Evolutionary conservation across 1,140 invertebrate species (phyloP).

Genomic region (Cylas formicarius): DNA sequence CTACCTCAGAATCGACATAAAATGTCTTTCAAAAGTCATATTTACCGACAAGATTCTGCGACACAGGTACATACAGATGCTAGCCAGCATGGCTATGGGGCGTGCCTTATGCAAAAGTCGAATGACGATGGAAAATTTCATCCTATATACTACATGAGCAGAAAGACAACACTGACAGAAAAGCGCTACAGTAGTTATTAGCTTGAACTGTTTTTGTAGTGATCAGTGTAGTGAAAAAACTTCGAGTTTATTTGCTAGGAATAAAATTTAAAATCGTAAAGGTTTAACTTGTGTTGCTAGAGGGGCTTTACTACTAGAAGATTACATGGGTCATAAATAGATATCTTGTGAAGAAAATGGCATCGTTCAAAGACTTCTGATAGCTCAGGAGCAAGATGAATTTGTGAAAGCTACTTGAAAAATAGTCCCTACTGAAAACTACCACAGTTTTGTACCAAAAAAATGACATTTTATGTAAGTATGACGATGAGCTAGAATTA

Average conservation of each 20-base stretch:
- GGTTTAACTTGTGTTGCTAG: constrained; percentile 34
- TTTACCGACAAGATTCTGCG: constrained; percentile 17
- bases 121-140: constrained; percentile 39
- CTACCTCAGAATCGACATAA: neutral
- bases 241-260: constrained; percentile 45
- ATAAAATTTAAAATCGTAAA: constrained; percentile 44
- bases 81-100: constrained; percentile 30
- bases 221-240: constrained; percentile 45
- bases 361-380: constrained; percentile 9
- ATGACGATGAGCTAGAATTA: constrained; percentile 17
- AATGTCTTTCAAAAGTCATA: too few relatives aligned
- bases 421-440: constrained; percentile 20
- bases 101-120: constrained; percentile 33
- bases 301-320: constrained; percentile 37
- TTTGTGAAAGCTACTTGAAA: constrained; percentile 20
- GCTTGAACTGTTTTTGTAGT: constrained; percentile 46
- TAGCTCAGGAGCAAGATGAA: constrained; percentile 24
- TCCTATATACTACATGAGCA: constrained; percentile 41
- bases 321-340: constrained; percentile 36
- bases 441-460: constrained; percentile 26
- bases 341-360: constrained; percentile 12
- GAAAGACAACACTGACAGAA: constrained; percentile 25
- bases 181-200: constrained; percentile 41
- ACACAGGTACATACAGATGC: constrained; percentile 32
- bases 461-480: constrained; percentile 24